Base-by-base conservation (phyloP, 2,888 invertebrate species). In the Cryptocephalus primarius region DNA sequence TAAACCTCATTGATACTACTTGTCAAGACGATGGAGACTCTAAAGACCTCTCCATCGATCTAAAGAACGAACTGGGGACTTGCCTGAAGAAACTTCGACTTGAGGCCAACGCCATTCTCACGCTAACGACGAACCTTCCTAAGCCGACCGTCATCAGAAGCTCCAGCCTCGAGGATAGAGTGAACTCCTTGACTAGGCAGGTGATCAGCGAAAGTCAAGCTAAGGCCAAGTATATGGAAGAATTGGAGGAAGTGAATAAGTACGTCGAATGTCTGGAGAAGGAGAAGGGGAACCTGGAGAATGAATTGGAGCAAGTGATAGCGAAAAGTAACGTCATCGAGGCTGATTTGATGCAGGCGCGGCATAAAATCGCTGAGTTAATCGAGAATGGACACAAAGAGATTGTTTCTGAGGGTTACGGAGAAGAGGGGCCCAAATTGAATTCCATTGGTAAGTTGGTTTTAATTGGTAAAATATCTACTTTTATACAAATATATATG, bases 21-120 rank as follows among this genome's bases (percentile, higher is more conserved):
- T 68, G 80, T 9, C 68, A 75, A 33, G 75, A 74, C 40, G 77
- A 76, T 58, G 69, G 80, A 10, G 78, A 76, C 46, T 65, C 69
- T 8, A 52, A 55, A 42, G 55, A 59, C 33, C 54, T 60, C 64
- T 70, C 46, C 74, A 77, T 57, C 57, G 79, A 79, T 54, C 71
- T 85, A 47, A 78, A 77, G 60, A 74, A 74, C 22, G 84, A 87
- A 63, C 68, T 88, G 48, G 80, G 80, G 45, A 71, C 74, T 40
- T 87, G 87, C 55, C 64, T 88, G 53, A 75, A 78, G 43, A 75
- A 83, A 14, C 67, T 88, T 43, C 76, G 79, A 50, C 65, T 73
- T 8, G 88, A 88, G 60, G 87, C 87, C 1, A 80, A 82, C 33
- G 79, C 80, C 14, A 69, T 88, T 53, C 70, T 88, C 40, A 76